These are phyloP conservation scores for Pachycephus smyrnensis DNA, from an alignment of 2,888 invertebrate species.

Conservation along the genomic window DNA sequence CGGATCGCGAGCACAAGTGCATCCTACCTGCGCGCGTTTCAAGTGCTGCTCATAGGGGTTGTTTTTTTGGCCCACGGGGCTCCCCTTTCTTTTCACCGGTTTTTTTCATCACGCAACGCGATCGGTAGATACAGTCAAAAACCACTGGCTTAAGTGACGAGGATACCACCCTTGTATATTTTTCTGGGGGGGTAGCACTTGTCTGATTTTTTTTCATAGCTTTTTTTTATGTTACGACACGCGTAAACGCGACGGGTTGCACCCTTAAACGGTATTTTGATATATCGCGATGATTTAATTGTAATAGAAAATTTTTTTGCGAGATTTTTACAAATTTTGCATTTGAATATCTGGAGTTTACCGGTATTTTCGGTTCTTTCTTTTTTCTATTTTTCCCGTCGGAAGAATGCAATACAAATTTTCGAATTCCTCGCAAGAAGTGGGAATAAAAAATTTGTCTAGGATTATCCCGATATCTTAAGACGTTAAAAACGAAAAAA, in stretches of 20 bases:
- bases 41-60: not conserved
- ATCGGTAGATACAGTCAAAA: not conserved
- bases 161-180: not conserved
- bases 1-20: constrained; percentile 33
- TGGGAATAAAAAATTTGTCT: not conserved
- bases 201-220: not conserved
- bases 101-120: not conserved
- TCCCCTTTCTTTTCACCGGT: not conserved
- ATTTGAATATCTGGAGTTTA: not conserved
- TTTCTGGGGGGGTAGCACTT: not conserved
- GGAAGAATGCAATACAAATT: not conserved
- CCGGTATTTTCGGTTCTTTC: not conserved
- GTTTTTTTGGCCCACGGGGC: constrained; percentile 6
- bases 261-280: not conserved
- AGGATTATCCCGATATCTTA: not conserved
- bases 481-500: not conserved
- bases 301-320: not conserved
- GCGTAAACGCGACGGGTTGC: not conserved
- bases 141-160: not conserved
- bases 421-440: not conserved
- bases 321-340: not conserved
- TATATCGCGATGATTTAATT: not conserved
- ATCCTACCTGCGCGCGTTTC: constrained; percentile 23
- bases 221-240: not conserved
- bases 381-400: not conserved